Evolutionary conservation across 2,888 invertebrate genomes (phyloP).

Genomic region (Anagyrus pseudococci): DNA sequence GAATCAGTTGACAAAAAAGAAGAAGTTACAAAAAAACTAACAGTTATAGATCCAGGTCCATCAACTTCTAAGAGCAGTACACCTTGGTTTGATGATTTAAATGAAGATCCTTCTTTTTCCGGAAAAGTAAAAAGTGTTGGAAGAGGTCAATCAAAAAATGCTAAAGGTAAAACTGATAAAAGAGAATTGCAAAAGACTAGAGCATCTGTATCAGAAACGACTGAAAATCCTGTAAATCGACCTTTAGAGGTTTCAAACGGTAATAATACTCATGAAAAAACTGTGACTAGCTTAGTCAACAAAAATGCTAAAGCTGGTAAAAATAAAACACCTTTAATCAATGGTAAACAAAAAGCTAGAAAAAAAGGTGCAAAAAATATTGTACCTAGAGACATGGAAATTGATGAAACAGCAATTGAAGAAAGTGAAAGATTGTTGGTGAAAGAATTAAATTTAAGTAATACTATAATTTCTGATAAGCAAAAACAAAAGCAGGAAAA

Average conservation of each 20-base stretch:
- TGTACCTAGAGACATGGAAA: conserved; percentile 27
- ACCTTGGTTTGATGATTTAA: conserved; percentile 37
- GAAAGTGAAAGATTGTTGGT: conserved; percentile 26
- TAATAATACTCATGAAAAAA: background rate
- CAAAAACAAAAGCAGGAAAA: conserved; percentile 45
- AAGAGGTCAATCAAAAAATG: conserved; percentile 31
- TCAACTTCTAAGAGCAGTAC: conserved; percentile 46
- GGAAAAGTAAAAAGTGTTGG: conserved; percentile 30
- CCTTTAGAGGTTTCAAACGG: background rate
- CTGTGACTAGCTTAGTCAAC: conserved; percentile 2
- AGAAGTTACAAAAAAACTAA: conserved; percentile 22
- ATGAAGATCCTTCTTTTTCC: conserved; percentile 46
- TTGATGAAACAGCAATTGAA: conserved; percentile 26
- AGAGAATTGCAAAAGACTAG: conserved; percentile 25
- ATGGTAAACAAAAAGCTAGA: conserved; percentile 1
- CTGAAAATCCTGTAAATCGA: conserved; percentile 10
- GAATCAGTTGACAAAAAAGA: conserved; percentile 22
- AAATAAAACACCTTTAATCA: background rate
- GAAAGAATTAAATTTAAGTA: conserved; percentile 22
- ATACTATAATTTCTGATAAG: conserved; percentile 18
- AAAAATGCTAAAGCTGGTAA: background rate
- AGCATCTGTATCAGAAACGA: conserved; percentile 10
- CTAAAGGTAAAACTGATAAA: conserved; percentile 33
- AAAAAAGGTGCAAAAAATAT: conserved; percentile 15
- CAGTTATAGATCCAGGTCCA: conserved; percentile 45